Base-by-base conservation (phyloP, 2,888 invertebrate genomes). In the Hemaris fuciformis region DNA sequence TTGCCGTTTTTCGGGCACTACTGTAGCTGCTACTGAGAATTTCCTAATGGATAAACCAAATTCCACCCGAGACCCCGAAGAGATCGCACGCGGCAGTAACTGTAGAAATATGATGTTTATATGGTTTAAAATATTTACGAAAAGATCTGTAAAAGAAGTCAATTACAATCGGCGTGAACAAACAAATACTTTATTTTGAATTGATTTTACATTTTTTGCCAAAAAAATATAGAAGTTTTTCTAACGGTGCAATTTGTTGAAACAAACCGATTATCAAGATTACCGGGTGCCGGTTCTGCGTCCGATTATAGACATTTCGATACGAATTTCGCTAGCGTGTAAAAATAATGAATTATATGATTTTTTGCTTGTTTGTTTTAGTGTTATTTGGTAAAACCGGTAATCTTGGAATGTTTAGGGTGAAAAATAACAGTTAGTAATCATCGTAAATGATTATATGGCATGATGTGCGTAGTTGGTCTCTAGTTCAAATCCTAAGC, bases 271-370 rank as follows among this genome's bases (percentile, higher is more conserved):
- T 91, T 90, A 89, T 75, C 71, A 69, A 88, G 89, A 90, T 90
- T 88, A 87, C 75, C 80, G 87, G 89, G 83, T 86, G 81, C 80
- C 68, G 77, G 78, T 85, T 88, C 80, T 85, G 83, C 80, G 77
- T 81, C 75, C 81, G 89, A 91, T 91, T 91, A 91, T 89, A 90
- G 84, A 80, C 72, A 91, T 91, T 89, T 79, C 72, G 76, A 75
- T 82, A 79, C 79, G 74, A 80, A 78, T 80, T 87, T 85, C 84
- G 79, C 82, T 71, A 77, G 80, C 75, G 85, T 84, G 85, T 84
- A 84, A 80, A 78, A 65, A 81, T 85, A 88, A 88, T 89, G 80
- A 88, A 88, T 87, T 85, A 87, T 57, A 42, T 4, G 22, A 20
- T 43, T 61, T 61, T 57, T 61, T 61, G 41, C 15, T 53, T 60